Evolutionary conservation across 2,797 vertebrate species (phyloP).

Genomic region (Etheostoma nigrum): DNA sequence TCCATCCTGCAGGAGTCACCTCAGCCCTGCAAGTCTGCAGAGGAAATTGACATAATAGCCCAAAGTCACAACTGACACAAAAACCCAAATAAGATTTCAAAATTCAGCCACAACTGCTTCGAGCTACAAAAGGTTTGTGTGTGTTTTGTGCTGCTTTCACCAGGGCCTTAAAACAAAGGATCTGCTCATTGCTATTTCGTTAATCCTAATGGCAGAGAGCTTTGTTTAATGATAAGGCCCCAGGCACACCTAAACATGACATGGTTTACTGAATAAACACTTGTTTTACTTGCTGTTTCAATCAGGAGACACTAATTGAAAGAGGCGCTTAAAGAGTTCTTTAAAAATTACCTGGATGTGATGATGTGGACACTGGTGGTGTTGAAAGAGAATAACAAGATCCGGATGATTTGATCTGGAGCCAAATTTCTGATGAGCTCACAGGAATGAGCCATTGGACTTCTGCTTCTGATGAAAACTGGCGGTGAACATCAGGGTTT

Average conservation of each 20-base stretch:
- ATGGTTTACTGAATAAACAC: slow-evolving; percentile 6
- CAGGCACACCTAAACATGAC: not conserved
- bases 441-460: not conserved
- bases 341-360: not conserved
- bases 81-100: slow-evolving; percentile 71
- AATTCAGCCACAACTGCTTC: slow-evolving; percentile 61
- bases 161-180: slow-evolving; percentile 52
- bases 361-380: not conserved
- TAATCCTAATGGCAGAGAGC: slow-evolving; percentile 33
- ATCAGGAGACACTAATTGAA: slow-evolving; percentile 4
- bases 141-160: slow-evolving; percentile 26
- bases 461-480: not conserved
- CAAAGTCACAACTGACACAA: slow-evolving; percentile 74
- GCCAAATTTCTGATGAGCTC: slow-evolving; percentile 19
- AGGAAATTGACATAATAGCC: slow-evolving; percentile 74
- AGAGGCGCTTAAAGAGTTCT: not conserved
- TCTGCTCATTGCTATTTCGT: slow-evolving; percentile 51
- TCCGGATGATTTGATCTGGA: slow-evolving; percentile 5
- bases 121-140: slow-evolving; percentile 37
- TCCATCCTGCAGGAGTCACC: slow-evolving; percentile 69
- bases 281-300: not conserved
- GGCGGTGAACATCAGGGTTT: not conserved
- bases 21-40: slow-evolving; percentile 65
- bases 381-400: not conserved
- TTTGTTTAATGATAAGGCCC: slow-evolving; percentile 17